Conservation (phyloP, 2,113 vertebrate genomes). For the Poicephalus meyeri region DNA sequence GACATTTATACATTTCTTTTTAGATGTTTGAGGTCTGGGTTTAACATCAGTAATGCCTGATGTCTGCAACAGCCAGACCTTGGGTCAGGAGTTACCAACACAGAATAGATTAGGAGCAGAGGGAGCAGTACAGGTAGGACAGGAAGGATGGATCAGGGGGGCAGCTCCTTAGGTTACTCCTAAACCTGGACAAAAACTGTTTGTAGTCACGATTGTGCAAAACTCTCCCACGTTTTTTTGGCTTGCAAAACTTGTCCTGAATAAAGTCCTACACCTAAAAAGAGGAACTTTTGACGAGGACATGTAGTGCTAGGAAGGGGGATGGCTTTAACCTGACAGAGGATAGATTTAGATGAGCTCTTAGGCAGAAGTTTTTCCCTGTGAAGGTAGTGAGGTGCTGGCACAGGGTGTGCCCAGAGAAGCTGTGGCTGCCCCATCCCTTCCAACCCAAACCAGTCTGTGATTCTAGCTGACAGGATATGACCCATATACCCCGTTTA, state of each 20-base stretch:
- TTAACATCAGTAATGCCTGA: neutral
- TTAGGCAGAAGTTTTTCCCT: neutral
- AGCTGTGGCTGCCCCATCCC: neutral
- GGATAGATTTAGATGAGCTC: neutral
- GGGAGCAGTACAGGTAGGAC: neutral
- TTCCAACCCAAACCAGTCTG: neutral
- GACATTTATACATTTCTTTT: neutral
- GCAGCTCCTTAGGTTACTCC: neutral
- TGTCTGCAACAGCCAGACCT: neutral
- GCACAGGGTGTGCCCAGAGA: neutral
- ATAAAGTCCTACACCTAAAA: neutral
- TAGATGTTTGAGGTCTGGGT: neutral
- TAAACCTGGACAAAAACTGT: neutral
- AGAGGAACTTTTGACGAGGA: neutral
- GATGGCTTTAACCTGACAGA: neutral
- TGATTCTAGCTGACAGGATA: neutral
- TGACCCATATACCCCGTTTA: too few relatives aligned
- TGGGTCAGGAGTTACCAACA: neutral
- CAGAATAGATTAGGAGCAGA: rapidly evolving
- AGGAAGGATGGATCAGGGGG: neutral
- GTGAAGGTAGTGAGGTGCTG: neutral
- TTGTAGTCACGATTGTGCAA: neutral
- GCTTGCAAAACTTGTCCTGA: neutral
- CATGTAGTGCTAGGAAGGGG: neutral
- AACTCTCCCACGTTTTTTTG: rapidly evolving